Conservation (phyloP, 2,797 vertebrate genomes). For the Danio aesculapii region DNA sequence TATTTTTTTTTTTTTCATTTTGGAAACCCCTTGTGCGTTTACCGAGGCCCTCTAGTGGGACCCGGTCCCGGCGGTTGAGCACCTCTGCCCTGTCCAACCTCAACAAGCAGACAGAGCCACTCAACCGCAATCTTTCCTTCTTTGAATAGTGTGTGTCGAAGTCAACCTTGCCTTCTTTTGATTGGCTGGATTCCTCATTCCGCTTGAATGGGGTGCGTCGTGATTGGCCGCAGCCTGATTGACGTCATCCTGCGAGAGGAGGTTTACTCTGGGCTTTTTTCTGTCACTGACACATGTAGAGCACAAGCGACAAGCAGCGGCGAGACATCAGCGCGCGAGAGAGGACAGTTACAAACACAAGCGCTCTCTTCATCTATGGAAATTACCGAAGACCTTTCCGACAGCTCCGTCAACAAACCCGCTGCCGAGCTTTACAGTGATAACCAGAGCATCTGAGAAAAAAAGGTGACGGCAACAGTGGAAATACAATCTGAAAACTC, state of each 20-base stretch:
- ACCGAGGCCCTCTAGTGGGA: constrained; percentile 8
- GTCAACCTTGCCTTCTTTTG: constrained; percentile 64
- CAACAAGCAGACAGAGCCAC: constrained; percentile 22
- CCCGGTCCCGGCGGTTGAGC: not conserved
- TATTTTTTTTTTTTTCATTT: not conserved
- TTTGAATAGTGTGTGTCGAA: constrained; percentile 67
- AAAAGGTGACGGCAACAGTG: constrained; percentile 69
- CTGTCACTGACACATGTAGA: constrained; percentile 97
- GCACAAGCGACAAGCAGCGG: constrained; percentile 68
- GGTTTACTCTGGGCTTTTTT: constrained; percentile 83
- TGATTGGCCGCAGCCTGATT: constrained; percentile 83
- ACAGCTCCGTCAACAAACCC: constrained; percentile 29
- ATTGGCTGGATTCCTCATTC: constrained; percentile 92
- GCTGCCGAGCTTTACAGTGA: constrained; percentile 7
- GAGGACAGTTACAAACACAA: constrained; percentile 53
- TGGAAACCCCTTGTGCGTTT: not conserved
- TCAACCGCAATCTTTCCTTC: constrained; percentile 73
- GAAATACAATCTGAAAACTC: constrained; percentile 87
- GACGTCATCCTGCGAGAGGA: constrained; percentile 83
- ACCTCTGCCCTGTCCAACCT: constrained; percentile 21
- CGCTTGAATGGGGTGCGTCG: constrained; percentile 81
- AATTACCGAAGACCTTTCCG: constrained; percentile 32
- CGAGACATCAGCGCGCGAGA: constrained; percentile 50
- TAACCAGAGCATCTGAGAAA: constrained; percentile 18
- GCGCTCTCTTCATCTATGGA: constrained; percentile 45